Evolutionary conservation across 2,797 vertebrate species (phyloP).

Genomic region (Sus cebifrons): DNA sequence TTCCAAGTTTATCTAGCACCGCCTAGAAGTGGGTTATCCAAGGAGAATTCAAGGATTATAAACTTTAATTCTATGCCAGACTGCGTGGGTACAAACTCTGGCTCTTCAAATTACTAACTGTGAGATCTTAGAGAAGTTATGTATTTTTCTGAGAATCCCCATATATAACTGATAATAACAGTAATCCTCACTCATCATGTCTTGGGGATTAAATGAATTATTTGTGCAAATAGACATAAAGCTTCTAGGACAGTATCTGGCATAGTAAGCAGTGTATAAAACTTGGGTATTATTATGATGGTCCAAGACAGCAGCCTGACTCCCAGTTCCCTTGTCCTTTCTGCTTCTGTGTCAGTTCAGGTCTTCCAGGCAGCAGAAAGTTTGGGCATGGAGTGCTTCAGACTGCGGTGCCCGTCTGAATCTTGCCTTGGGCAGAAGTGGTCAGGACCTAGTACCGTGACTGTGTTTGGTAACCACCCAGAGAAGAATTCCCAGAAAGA

Average conservation of each 20-base stretch:
- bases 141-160: neutral
- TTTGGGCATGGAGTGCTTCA: neutral
- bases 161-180: neutral
- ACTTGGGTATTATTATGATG: neutral
- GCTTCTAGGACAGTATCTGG: neutral
- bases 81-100: neutral
- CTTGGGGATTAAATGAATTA: constrained; percentile 27
- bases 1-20: neutral
- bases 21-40: neutral
- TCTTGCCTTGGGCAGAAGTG: neutral
- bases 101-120: neutral
- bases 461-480: neutral
- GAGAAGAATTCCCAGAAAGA: neutral
- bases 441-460: neutral
- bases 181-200: neutral
- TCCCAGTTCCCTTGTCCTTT: neutral
- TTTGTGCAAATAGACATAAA: neutral
- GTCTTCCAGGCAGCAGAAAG: neutral
- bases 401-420: neutral
- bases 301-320: neutral
- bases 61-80: constrained; percentile 6
- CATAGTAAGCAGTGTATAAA: neutral
- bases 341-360: neutral
- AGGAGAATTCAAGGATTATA: neutral
- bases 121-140: neutral